Base-by-base conservation (phyloP, 2,113 vertebrate species). In the Chamaetylas fuelleborni region DNA sequence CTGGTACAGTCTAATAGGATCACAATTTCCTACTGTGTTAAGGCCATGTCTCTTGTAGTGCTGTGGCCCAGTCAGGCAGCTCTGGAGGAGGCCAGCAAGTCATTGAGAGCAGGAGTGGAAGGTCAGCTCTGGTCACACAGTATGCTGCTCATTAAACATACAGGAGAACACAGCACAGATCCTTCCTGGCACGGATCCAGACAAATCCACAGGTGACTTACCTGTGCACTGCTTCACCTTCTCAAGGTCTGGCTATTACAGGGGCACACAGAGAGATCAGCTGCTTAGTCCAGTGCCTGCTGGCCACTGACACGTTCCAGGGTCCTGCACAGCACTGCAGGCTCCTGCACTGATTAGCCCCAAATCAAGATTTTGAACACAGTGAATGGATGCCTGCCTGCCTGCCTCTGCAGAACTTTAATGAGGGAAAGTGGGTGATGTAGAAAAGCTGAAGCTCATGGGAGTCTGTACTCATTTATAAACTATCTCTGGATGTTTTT, bases 371-470 rank as follows among this genome's bases (percentile, higher is more conserved):
- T 34, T 66, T 29, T 80, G 76, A 69, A 38, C 18, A 9, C 8
- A 6, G 26, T 42, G 15, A 42, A 12, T 6, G 4, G 33, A 71
- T 51, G 24, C 19, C n/a, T 79, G 48, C 19, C n/a, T 79, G 48
- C 19, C 61, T 36, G 4, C 14, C 82, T 86, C 50, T 77, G 29
- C 62, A 61, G 22, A 61, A 45, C 43, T 71, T 69, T 50, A 58
- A 53, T 0, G 0, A 12, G 23, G 29, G 2, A 11, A 86, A 53
- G 18, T 4, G 17, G 31, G 38, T 12, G 25, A 64, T 9, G 28
- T 11, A 56, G n/a, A 45, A 29, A 86, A 65, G 19, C 1, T 70
- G 60, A 62, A 77, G 29, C 23, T 70, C 5, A 1, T 24, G 23
- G 53, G 33, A 86, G 22, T 8, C n/a, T 73, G 23, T 23, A 36